phyloP scores from a whole-genome alignment of 2,888 invertebrate species.

The Vanessa cardui region DNA sequence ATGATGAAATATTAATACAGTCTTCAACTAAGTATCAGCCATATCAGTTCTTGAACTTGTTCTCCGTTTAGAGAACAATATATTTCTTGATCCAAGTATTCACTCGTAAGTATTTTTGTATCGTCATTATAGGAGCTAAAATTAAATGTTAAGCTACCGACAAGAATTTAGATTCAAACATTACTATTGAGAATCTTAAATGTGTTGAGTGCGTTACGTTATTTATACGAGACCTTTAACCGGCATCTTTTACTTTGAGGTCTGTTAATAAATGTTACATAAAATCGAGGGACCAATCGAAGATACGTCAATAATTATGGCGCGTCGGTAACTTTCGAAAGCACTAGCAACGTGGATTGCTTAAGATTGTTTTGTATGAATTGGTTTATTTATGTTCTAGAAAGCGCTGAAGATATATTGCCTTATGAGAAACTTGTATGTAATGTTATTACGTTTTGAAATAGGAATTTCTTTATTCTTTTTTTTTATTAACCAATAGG shows the following conservation, averaged over 20 bases:
- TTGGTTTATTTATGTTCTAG: constrained; percentile 16
- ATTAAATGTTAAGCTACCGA: no score
- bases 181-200: no score
- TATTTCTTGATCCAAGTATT: no score
- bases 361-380: constrained; percentile 23
- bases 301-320: constrained; percentile 34
- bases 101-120: no score
- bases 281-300: constrained; percentile 33
- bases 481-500: no score
- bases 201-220: not conserved
- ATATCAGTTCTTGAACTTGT: no score
- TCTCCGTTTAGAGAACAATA: no score
- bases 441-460: constrained; percentile 11
- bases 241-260: not conserved
- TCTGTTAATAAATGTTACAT: constrained; percentile 21
- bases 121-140: no score
- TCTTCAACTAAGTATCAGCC: no score
- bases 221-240: not conserved
- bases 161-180: no score
- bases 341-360: constrained; percentile 17
- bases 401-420: constrained; percentile 3
- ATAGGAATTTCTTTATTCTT: not conserved
- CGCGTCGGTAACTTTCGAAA: constrained; percentile 39
- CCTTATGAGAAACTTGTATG: constrained; percentile 2
- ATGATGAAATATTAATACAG: no score